Base-by-base conservation (phyloP, 2,113 vertebrate genomes). In the Brevimyrus niger region DNA sequence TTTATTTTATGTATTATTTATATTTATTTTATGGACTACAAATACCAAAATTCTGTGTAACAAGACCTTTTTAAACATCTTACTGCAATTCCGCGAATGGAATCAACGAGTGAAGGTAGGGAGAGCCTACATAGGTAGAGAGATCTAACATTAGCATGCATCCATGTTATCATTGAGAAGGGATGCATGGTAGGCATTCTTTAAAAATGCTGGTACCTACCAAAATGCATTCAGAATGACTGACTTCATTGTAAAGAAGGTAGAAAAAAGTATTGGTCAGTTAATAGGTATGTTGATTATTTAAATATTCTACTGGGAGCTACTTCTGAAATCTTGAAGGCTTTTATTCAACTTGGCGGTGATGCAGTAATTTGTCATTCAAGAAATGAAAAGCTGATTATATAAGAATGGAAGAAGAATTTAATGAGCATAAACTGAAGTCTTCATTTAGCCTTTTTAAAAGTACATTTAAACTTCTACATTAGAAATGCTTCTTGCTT, bases 51-150 rank as follows among this genome's bases (percentile, higher is more conserved):
- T 82, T 35, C 38, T 46, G 42, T 83, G 17, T 44, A 44, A 42
- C 19, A 84, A 23, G 21, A 46, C 44, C 42, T 4, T 84, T 23
- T 10, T 21, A 38, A 47, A 84, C 82, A 46, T 83, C 44, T 42
- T 83, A 44, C 9, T 44, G 19, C 7, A 13, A 61, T 31, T 35
- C 0, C 96, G 27, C 93, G 96, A 50, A 96, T 96, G 96, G 96
- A 96, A 91, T 96, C 96, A 87, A 96, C 94, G 21, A 96, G 96
- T 92, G 96, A 96, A 95, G 96, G 73, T 80, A 80, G 73, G 35
- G 31, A 80, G 35, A 80, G 73, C 35, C n/a, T n/a, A n/a, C n/a
- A n/a, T n/a, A n/a, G n/a, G n/a, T n/a, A n/a, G n/a, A n/a, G n/a
- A n/a, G n/a, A n/a, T 44, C 82, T 44, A 46, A 47, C 9, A 42